These are phyloP conservation scores for Ericerus pela DNA, from an alignment of 1,140 invertebrate species.

Conservation along the genomic window DNA sequence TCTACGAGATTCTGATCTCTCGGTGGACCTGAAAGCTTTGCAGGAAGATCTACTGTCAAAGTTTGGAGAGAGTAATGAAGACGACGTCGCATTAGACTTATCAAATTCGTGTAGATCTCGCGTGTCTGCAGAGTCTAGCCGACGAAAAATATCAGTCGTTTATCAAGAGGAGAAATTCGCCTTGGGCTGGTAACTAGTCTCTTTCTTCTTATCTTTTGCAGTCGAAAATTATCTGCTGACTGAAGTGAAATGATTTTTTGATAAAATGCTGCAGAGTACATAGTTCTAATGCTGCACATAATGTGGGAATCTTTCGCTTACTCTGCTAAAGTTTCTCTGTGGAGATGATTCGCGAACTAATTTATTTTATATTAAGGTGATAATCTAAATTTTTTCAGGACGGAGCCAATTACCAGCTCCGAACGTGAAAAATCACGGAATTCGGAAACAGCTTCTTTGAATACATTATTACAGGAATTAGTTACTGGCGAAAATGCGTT, in stretches of 20 bases:
- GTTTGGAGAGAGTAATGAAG: conserved; percentile 34
- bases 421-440: background rate
- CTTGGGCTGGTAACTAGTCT: conserved; percentile 25
- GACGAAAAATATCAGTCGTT: conserved; percentile 42
- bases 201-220: no score
- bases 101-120: background rate
- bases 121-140: conserved; percentile 16
- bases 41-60: conserved; percentile 66
- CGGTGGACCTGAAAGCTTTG: conserved; percentile 52
- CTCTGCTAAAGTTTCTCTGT: no score
- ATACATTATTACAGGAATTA: background rate
- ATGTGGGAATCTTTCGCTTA: no score
- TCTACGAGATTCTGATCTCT: conserved; percentile 63
- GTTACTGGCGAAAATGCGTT: background rate
- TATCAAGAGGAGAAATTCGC: conserved; percentile 66
- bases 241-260: no score
- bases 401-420: no score
- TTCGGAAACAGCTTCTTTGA: background rate
- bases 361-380: no score
- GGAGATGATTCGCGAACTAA: no score
- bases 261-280: no score
- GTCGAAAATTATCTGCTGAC: no score
- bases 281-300: no score
- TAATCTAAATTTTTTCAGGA: no score
- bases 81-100: conserved; percentile 5